Evolutionary conservation across 2,113 vertebrate genomes (phyloP).

Genomic region (Capra hircus): DNA sequence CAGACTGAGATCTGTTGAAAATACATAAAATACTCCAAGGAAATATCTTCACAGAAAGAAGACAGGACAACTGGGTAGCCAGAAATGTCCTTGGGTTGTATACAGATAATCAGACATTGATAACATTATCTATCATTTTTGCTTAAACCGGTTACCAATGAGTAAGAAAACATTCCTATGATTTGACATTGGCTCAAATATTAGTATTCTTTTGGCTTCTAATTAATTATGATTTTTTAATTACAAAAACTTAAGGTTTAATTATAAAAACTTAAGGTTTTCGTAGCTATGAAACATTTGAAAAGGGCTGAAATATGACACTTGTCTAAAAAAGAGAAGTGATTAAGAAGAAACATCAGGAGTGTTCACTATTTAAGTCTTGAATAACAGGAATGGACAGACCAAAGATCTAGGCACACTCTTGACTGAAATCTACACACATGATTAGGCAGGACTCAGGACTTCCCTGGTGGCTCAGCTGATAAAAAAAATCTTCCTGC

Average conservation of each 20-base stretch:
- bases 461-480: neutral
- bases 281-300: neutral
- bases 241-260: too few species aligned
- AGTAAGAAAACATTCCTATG: neutral
- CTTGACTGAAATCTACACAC: neutral
- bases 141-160: neutral
- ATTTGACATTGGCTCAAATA: neutral
- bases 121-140: neutral
- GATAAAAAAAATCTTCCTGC: neutral
- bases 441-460: neutral
- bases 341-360: neutral
- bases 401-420: neutral
- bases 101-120: neutral
- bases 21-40: neutral
- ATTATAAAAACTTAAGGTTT: neutral
- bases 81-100: neutral
- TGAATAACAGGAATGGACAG: neutral
- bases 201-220: neutral
- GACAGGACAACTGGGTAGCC: neutral
- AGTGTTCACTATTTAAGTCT: neutral
- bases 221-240: neutral
- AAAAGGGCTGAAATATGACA: neutral
- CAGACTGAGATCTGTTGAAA: neutral
- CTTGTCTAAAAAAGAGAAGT: neutral
- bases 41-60: neutral